Percentiles rank a stretch among this genome's conserved stretches.
Conservation (phyloP, 2,113 vertebrate genomes). For the Platanista minor region DNA sequence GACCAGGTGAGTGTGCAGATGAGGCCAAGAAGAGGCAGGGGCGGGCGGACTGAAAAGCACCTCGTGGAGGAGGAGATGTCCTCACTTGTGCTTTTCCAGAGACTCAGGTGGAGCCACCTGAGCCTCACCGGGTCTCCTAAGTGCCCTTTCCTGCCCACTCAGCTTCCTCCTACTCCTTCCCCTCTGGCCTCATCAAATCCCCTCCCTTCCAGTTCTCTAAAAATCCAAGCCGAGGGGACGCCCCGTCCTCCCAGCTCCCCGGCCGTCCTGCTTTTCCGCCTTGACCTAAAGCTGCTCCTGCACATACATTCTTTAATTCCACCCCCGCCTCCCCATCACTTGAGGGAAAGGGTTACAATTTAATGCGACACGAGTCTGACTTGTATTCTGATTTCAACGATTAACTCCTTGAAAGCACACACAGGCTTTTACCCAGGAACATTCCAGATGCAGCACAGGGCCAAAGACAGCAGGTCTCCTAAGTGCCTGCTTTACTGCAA, state of each 20-base stretch:
- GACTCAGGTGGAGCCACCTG: not conserved
- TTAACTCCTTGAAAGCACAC: not conserved
- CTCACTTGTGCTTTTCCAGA: not conserved
- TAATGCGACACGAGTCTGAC: not conserved
- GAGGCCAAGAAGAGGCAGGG: accelerated
- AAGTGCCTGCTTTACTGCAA: not conserved
- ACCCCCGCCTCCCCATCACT: not conserved
- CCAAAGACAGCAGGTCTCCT: not conserved
- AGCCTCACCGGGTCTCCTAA: not conserved
- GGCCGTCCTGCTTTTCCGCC: accelerated
- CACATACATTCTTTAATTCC: accelerated
- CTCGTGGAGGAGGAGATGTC: not conserved
- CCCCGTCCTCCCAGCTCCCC: not conserved
- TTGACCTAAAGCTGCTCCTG: not conserved
- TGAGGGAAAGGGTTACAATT: not conserved
- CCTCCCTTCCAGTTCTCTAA: not conserved
- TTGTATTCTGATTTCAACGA: not conserved
- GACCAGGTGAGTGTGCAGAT: accelerated
- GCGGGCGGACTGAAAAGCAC: too few species aligned
- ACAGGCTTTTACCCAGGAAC: not conserved
- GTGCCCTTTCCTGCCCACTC: not conserved
- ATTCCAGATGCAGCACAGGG: accelerated
- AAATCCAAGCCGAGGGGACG: not conserved
- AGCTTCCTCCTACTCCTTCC: accelerated
- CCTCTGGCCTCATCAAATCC: not conserved